phyloP scores from a whole-genome alignment of 1,140 invertebrate species.

The Hyles euphorbiae region DNA sequence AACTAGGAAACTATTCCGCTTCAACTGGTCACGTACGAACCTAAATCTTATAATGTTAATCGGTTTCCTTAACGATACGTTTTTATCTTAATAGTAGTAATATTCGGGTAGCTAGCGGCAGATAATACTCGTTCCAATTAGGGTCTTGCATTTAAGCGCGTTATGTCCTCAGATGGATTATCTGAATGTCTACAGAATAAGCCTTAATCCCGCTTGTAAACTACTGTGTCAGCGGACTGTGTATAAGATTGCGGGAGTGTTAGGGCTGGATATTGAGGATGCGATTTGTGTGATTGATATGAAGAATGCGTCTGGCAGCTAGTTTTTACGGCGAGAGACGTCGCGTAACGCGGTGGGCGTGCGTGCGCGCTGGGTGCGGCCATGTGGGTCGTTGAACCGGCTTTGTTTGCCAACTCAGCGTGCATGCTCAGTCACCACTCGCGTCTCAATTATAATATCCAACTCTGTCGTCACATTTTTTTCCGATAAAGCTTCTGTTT shows the following conservation, averaged over 20 bases:
- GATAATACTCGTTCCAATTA: not conserved
- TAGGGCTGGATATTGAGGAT: too few species aligned
- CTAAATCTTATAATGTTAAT: too few species aligned
- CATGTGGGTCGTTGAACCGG: conserved; percentile 64
- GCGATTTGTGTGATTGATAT: not conserved
- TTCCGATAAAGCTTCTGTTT: conserved; percentile 15
- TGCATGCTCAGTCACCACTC: conserved; percentile 42
- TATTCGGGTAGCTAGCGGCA: too few species aligned
- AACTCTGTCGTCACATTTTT: conserved; percentile 34
- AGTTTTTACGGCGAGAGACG: conserved; percentile 24
- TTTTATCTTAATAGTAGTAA: too few species aligned
- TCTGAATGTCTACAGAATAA: not conserved
- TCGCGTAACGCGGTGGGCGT: conserved; percentile 46
- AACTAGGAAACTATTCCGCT: too few species aligned
- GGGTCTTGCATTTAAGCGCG: not conserved
- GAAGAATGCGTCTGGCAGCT: not conserved
- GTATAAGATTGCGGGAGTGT: not conserved
- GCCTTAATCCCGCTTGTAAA: not conserved
- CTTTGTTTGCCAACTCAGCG: conserved; percentile 74
- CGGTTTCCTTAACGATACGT: too few species aligned
- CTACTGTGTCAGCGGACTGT: not conserved
- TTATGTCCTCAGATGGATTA: conserved; percentile 1
- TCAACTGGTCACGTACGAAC: too few species aligned
- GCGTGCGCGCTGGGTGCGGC: conserved; percentile 61
- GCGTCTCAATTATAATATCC: conserved; percentile 53